A percentile compares a stretch with the other conserved stretches of the same genome.
These are phyloP conservation scores for Penaeus monodon DNA, from an alignment of 2,888 invertebrate genomes.

Conservation along the genomic window DNA sequence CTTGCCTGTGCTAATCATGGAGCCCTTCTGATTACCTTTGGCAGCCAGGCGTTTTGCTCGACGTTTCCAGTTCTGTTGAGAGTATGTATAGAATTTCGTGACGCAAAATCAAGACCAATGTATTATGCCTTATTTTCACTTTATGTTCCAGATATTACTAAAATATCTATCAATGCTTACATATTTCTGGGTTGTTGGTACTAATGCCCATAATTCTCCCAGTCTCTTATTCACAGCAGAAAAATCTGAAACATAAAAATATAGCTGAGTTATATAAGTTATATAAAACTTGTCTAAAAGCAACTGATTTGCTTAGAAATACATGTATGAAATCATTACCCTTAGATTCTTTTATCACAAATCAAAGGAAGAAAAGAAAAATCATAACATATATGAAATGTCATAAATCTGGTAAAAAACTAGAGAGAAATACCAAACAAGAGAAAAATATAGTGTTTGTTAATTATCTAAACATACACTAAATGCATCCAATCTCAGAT, in stretches of 20 bases:
- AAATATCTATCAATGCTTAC: conserved; percentile 68
- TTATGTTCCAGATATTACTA: neutral
- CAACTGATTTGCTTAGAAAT: too few relatives aligned
- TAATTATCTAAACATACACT: too few relatives aligned
- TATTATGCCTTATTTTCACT: too few relatives aligned
- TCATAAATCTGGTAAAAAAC: too few relatives aligned
- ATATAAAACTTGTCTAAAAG: neutral
- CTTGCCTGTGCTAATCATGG: conserved; percentile 71
- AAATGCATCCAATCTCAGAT: too few relatives aligned
- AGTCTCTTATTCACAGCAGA: conserved; percentile 85
- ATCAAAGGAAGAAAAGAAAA: too few relatives aligned
- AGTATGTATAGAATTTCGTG: neutral
- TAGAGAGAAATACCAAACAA: too few relatives aligned
- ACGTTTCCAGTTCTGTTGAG: conserved; percentile 81
- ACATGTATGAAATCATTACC: too few relatives aligned
- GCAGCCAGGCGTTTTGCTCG: conserved; percentile 81
- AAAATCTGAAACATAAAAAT: conserved; percentile 75
- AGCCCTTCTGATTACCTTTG: conserved; percentile 70
- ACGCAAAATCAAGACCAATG: too few relatives aligned
- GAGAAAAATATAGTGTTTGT: too few relatives aligned
- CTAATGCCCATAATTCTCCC: conserved; percentile 90
- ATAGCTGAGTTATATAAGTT: neutral
- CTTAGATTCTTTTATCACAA: too few relatives aligned
- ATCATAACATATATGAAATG: too few relatives aligned
- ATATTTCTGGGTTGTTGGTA: conserved; percentile 75